Evolutionary conservation across 2,797 vertebrate species (phyloP).

Genomic region (Pagetopsis macropterus): DNA sequence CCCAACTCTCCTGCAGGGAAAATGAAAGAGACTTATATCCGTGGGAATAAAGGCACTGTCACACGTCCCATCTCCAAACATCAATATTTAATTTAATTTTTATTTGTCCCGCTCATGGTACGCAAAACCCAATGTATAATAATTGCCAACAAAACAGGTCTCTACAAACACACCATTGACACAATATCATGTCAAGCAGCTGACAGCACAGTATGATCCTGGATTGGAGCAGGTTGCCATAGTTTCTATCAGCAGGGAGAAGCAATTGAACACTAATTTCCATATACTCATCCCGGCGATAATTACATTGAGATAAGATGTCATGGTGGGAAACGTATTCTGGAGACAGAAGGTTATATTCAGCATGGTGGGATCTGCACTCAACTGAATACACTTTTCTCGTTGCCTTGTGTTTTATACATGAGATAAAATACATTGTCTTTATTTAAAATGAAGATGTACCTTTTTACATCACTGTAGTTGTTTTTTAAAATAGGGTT

Average conservation of each 20-base stretch:
- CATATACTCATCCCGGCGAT: constrained; percentile 9
- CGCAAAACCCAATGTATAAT: too few relatives aligned
- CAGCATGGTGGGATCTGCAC: not conserved
- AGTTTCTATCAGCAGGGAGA: constrained; percentile 26
- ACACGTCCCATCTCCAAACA: constrained; percentile 19
- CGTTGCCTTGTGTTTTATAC: too few relatives aligned
- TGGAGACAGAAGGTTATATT: not conserved
- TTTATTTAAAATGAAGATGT: too few relatives aligned
- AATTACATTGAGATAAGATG: constrained; percentile 29
- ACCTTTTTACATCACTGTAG: not conserved
- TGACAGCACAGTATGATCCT: constrained; percentile 24
- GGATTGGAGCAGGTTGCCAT: constrained; percentile 32
- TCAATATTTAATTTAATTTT: not conserved
- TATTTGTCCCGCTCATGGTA: too few relatives aligned
- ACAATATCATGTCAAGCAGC: not conserved
- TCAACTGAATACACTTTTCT: too few relatives aligned
- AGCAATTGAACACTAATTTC: not conserved
- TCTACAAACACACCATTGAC: too few relatives aligned
- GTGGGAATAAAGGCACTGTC: not conserved
- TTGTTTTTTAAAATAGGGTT: not conserved
- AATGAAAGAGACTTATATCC: constrained; percentile 23
- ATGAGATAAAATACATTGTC: too few relatives aligned
- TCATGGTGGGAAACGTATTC: constrained; percentile 3
- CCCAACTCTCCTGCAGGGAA: constrained; percentile 23
- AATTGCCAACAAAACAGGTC: too few relatives aligned